These are phyloP conservation scores for Heliconius hermathena DNA, from an alignment of 1,140 invertebrate species.

Conservation along the genomic window DNA sequence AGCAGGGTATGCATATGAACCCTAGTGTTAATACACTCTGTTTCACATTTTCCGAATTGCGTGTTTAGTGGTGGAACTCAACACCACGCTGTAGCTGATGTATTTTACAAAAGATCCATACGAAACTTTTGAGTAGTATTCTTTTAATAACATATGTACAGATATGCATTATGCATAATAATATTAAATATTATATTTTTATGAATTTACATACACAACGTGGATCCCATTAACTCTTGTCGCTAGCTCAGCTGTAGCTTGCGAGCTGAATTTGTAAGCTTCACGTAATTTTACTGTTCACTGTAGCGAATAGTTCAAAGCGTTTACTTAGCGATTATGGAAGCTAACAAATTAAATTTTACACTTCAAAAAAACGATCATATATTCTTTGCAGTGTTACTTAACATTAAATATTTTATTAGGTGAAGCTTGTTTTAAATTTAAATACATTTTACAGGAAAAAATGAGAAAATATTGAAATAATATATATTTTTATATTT, in stretches of 20 bases:
- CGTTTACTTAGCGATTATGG: constrained; percentile 39
- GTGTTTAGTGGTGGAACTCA: too few species aligned
- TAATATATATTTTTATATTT: too few species aligned
- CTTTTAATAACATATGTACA: too few species aligned
- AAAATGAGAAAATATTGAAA: too few species aligned
- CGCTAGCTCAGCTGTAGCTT: constrained; percentile 37
- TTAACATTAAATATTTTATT: not conserved
- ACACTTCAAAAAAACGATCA: constrained; percentile 11
- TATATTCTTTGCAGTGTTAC: not conserved
- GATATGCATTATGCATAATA: too few species aligned
- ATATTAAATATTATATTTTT: not conserved
- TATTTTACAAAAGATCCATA: too few species aligned
- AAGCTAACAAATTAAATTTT: constrained; percentile 30
- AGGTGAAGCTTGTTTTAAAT: not conserved
- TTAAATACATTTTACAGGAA: too few species aligned
- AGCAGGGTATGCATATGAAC: too few species aligned
- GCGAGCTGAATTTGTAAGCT: constrained; percentile 13
- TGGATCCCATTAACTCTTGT: constrained; percentile 44
- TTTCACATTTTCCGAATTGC: too few species aligned
- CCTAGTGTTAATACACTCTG: too few species aligned
- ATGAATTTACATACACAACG: not conserved
- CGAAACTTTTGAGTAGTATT: too few species aligned
- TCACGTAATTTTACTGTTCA: constrained; percentile 39
- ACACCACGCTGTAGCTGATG: too few species aligned
- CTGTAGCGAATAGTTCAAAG: constrained; percentile 34